Evolutionary conservation across 2,888 invertebrate genomes (phyloP), one percentile per base, ranked within the genome.

Genomic region (Sylvicola cinctus): DNA sequence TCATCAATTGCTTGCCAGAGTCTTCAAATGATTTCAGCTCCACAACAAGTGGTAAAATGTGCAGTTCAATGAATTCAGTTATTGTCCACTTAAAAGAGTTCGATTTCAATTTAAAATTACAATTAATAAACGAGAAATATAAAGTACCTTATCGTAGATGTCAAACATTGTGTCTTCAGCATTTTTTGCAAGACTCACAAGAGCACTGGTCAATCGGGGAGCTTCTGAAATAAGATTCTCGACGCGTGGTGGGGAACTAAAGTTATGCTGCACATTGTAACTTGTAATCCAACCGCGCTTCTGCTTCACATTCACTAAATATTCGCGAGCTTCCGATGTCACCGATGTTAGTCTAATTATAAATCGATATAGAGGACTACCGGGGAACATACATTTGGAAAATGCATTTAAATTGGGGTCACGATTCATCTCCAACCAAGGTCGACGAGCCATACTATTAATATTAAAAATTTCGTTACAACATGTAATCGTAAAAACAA

Each of bases 221-320:
- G 66, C 60, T 42, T 66, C 68, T 16, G 52, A 49, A 34, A 66
- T 66, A 34, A 71, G 48, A 41, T 74, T 71, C 30, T 69, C 70
- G 2, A 78, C 61, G 31, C 77, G 62, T 36, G 68, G 49, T 1
- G 74, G 72, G 34, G 73, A 69, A 40, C 72, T 69, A 47, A 72
- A 77, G 46, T 72, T 71, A 44, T 70, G 67, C n/a, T 66, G 57
- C 4, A 74, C 59, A 48, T 75, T 74, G 49, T 74, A 78, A 20
- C 67, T 63, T 15, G 75, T 74, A 61, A 79, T 62, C 77, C 77
- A 78, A 20, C 73, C 60, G 43, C 52, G 29, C 33, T 38, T 31
- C 13, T 28, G 23, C 14, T 29, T 36, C 13, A 34, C 50, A 36
- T 54, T 51, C 25, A 45, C 43, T 34, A 58, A 41, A 43, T 54